phyloP scores from a whole-genome alignment of 2,113 vertebrate species.

The Phylloscopus trochilus region DNA sequence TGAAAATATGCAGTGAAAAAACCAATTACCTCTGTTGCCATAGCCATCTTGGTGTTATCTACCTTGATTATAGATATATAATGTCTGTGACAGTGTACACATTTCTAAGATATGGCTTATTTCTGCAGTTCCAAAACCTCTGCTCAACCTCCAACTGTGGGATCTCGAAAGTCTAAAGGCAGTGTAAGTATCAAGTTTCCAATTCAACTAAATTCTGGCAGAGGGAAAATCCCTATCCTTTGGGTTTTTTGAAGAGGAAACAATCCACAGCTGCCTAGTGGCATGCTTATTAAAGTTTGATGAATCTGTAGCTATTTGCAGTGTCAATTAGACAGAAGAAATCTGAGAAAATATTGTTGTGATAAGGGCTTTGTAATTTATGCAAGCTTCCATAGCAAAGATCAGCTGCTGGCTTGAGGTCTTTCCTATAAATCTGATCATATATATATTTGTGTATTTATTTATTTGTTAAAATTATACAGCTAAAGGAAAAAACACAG shows the following conservation, averaged over 20 bases:
- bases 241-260: slow-evolving; percentile 11
- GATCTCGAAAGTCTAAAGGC: slow-evolving; percentile 85
- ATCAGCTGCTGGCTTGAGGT: background rate
- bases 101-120: slow-evolving; percentile 48
- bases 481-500: background rate
- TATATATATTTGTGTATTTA: background rate
- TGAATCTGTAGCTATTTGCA: background rate
- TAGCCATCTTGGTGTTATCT: background rate
- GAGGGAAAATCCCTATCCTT: slow-evolving; percentile 8
- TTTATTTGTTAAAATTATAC: background rate
- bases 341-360: background rate
- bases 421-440: background rate
- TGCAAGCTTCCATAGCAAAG: background rate
- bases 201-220: background rate
- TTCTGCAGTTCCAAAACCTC: slow-evolving; percentile 85
- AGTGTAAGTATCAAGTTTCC: slow-evolving; percentile 81
- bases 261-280: background rate
- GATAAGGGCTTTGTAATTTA: background rate
- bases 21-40: background rate
- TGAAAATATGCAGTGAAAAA: background rate
- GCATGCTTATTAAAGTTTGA: slow-evolving; percentile 21
- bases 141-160: slow-evolving; percentile 83
- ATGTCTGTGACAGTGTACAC: background rate
- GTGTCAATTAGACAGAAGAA: background rate
- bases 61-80: background rate